Conservation (phyloP, 1,140 invertebrate species). For the Aphis craccivora region DNA sequence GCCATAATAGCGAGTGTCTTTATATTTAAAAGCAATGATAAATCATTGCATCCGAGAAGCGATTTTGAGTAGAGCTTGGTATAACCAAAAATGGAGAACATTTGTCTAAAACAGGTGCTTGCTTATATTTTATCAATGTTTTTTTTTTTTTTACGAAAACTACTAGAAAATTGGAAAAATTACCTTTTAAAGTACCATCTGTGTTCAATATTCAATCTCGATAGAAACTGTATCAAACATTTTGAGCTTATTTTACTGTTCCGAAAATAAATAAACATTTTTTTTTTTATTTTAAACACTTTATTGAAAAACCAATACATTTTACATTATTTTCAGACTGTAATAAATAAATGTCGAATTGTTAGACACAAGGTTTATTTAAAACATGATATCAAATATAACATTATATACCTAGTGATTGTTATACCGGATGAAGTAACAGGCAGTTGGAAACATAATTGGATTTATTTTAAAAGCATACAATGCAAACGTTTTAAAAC, state of each 20-base stretch:
- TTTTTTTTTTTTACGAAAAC: not conserved
- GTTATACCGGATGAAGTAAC: not conserved
- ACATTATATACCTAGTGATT: not conserved
- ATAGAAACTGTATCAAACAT: slow-evolving; percentile 1
- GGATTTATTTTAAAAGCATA: not conserved
- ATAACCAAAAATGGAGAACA: not conserved
- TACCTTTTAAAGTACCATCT: slow-evolving; percentile 15
- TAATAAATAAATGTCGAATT: not conserved
- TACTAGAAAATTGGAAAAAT: not conserved
- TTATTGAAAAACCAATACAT: not conserved
- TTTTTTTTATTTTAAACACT: no score
- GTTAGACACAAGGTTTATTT: not conserved
- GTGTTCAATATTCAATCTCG: slow-evolving; percentile 15
- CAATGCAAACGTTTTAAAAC: not conserved
- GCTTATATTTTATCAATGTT: slow-evolving; percentile 9
- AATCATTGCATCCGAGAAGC: not conserved
- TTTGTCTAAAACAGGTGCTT: slow-evolving; percentile 15
- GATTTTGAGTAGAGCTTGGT: not conserved
- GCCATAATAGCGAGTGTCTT: not conserved
- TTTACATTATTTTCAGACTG: no score
- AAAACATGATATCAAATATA: not conserved
- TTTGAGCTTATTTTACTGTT: not conserved
- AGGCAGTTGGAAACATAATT: not conserved
- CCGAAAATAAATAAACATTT: not conserved
- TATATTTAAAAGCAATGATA: slow-evolving; percentile 19